These are phyloP conservation scores for Bugula neritina DNA, from an alignment of 2,888 invertebrate genomes.

Conservation along the genomic window DNA sequence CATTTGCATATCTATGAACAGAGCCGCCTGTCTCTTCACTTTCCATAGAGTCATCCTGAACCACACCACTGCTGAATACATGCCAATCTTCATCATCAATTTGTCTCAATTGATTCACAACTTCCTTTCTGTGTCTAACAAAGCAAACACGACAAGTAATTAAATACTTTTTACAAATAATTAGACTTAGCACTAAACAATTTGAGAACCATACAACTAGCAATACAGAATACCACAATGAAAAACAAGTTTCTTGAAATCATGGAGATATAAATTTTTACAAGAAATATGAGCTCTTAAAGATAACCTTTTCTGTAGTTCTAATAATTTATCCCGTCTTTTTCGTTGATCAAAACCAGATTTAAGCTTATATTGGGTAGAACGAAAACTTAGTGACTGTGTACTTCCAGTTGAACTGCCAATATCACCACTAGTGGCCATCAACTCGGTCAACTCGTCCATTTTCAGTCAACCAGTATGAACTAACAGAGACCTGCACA, in stretches of 20 bases:
- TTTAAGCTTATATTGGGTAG: conserved; percentile 49
- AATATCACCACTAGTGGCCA: neutral
- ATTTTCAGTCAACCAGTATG: neutral
- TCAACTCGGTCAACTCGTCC: conserved; percentile 3
- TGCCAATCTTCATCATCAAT: conserved; percentile 23
- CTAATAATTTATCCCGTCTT: conserved; percentile 58
- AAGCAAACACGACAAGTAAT: too few relatives aligned
- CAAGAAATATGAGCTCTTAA: too few relatives aligned
- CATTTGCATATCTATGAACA: neutral
- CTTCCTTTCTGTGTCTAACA: conserved; percentile 18
- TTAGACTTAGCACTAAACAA: too few relatives aligned
- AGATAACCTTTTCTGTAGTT: conserved; percentile 62
- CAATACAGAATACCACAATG: too few relatives aligned
- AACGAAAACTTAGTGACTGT: conserved; percentile 32
- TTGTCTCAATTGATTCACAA: conserved; percentile 1
- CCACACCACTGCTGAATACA: neutral
- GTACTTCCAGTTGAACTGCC: neutral
- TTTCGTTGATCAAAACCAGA: conserved; percentile 55
- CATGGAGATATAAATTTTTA: too few relatives aligned
- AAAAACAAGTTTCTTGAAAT: too few relatives aligned
- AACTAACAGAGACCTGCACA: neutral
- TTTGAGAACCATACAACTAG: too few relatives aligned
- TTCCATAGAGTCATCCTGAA: neutral
- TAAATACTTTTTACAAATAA: too few relatives aligned
- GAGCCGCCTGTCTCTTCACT: neutral